A percentile compares a stretch with the other conserved stretches of the same genome.
These are phyloP conservation scores for Ceraclea dissimilis DNA, from an alignment of 2,888 invertebrate genomes.

Conservation along the genomic window DNA sequence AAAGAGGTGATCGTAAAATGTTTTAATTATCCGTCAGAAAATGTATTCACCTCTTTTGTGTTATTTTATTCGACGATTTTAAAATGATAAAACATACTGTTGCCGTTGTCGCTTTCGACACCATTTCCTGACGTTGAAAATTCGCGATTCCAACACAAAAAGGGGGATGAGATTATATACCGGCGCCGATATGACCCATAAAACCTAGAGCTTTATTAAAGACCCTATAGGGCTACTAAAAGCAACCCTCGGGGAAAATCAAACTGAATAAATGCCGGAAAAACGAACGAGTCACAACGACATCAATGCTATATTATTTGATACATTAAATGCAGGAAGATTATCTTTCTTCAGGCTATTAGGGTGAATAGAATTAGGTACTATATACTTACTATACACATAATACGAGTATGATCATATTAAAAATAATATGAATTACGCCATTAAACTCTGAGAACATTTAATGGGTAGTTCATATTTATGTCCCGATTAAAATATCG, in stretches of 20 bases:
- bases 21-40: constrained; percentile 1
- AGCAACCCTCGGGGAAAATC: constrained; percentile 3
- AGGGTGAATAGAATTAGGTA: neutral
- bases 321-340: neutral
- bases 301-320: neutral
- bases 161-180: constrained; percentile 19
- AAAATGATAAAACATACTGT: neutral
- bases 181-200: constrained; percentile 23
- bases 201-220: constrained; percentile 24
- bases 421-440: too few species aligned
- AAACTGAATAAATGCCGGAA: neutral
- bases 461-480: too few species aligned
- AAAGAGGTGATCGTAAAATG: neutral
- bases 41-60: neutral
- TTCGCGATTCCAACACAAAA: constrained; percentile 13
- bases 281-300: neutral
- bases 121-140: constrained; percentile 1
- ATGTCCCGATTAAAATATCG: too few species aligned
- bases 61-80: neutral
- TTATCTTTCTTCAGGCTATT: neutral
- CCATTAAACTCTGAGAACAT: too few species aligned
- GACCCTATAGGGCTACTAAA: constrained; percentile 1
- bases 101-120: neutral
- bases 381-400: too few species aligned
- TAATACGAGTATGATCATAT: too few species aligned